Evolutionary conservation across 2,888 invertebrate species (phyloP).

Genomic region (Phragmatobia fuliginosa): DNA sequence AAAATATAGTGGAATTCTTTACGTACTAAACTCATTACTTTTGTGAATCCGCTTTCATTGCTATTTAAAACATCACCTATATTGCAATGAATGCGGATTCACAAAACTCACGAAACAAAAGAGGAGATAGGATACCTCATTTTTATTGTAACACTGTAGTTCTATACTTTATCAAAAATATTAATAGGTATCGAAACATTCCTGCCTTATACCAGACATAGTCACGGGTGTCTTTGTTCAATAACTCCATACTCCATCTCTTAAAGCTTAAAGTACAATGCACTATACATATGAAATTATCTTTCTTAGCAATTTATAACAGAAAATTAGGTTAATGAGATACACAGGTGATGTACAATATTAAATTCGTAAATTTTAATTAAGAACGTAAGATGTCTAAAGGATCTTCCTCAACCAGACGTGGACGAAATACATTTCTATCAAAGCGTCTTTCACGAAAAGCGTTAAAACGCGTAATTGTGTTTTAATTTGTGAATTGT

Average conservation of each 20-base stretch:
- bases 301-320: conserved; percentile 31
- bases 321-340: conserved; percentile 48
- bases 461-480: conserved; percentile 10
- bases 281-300: conserved; percentile 24
- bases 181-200: background rate
- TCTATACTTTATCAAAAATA: background rate
- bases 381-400: conserved; percentile 40
- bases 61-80: too few species aligned
- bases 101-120: too few species aligned
- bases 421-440: conserved; percentile 31
- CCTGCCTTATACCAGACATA: background rate
- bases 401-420: conserved; percentile 35
- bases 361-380: conserved; percentile 49
- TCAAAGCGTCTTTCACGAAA: conserved; percentile 6
- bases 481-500: conserved; percentile 4
- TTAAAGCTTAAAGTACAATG: conserved; percentile 18
- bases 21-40: too few species aligned
- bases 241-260: background rate
- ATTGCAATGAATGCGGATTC: too few species aligned
- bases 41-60: too few species aligned
- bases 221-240: background rate
- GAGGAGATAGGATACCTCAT: background rate
- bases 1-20: background rate
- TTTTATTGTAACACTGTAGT: background rate
- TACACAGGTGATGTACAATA: conserved; percentile 48